Base-by-base conservation (phyloP, 2,888 invertebrate genomes). In the Sphecodes monilicornis region DNA sequence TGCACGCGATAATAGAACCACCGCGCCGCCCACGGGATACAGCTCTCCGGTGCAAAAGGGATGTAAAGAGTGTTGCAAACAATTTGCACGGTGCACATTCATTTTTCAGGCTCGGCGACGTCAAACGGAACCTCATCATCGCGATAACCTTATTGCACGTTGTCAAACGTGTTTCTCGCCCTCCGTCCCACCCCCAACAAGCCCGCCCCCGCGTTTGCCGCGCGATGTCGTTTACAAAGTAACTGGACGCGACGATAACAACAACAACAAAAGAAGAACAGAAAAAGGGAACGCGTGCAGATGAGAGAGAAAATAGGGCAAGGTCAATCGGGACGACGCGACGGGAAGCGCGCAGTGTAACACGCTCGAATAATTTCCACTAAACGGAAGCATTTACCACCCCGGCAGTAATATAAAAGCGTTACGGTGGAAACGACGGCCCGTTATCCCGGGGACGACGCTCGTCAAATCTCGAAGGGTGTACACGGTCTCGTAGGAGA, bases 401-500 rank as follows among this genome's bases (percentile, higher is more conserved):
- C 64, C n/a, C 11, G 26, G n/a, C 29, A 73, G 73, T 69, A 57
- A 76, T 82, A 75, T 77, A 81, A 70, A 78, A 74, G 80, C 81
- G 60, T 78, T 36, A 83, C 50, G 71, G 66, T 29, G 70, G 75
- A 77, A 29, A 83, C 50, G 66, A 39, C n/a, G 70, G 75, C 79
- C 64, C 75, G 11, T 87, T 85, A 78, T 82, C 54, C 77, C n/a
- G 0, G 8, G 57, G 60, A 32, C 72, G 82, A 83, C 80, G 74
- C 66, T 78, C 86, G 76, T 86, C 72, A 84, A 86, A 86, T 86
- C 85, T 85, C 80, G n/a, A 80, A 26, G 78, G 66, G 74, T 54
- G 57, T 46, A 32, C 80, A 68, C 57, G 10, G 22, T 57, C 64
- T 18, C 68, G 81, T 74, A 60, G 80, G 22, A 32, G 57, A 78